Conservation (phyloP, 2,113 vertebrate genomes). For the Meles meles region DNA sequence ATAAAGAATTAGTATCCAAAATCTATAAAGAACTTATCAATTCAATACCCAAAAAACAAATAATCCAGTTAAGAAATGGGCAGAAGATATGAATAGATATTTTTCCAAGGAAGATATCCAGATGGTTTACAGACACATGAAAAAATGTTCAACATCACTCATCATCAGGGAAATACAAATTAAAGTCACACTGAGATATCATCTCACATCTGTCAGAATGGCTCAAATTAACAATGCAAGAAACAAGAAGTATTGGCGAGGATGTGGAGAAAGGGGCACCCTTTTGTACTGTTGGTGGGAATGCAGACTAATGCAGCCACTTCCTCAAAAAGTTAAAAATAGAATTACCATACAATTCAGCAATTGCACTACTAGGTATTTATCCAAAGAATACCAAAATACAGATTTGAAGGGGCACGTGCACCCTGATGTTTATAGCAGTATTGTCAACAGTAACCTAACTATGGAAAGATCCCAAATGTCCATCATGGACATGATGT, state of each 20-base stretch:
- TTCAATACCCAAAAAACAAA: not conserved
- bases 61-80: not conserved
- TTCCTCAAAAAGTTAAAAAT: not conserved
- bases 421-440: not conserved
- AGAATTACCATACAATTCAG: not conserved
- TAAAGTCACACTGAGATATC: not conserved
- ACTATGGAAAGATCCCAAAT: not conserved
- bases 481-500: not conserved
- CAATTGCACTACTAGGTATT: not conserved
- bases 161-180: not conserved
- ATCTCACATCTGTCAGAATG: not conserved
- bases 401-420: not conserved
- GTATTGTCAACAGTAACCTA: not conserved
- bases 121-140: not conserved
- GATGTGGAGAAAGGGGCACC: not conserved
- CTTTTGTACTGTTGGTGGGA: not conserved
- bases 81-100: not conserved
- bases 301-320: not conserved
- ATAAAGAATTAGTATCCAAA: not conserved
- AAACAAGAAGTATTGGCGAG: not conserved
- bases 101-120: not conserved
- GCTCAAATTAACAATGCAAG: not conserved
- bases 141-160: not conserved
- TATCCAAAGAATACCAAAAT: not conserved
- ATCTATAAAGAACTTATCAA: not conserved